Evolutionary conservation across 1,140 invertebrate species (phyloP).

Genomic region (Drosophila subobscura): DNA sequence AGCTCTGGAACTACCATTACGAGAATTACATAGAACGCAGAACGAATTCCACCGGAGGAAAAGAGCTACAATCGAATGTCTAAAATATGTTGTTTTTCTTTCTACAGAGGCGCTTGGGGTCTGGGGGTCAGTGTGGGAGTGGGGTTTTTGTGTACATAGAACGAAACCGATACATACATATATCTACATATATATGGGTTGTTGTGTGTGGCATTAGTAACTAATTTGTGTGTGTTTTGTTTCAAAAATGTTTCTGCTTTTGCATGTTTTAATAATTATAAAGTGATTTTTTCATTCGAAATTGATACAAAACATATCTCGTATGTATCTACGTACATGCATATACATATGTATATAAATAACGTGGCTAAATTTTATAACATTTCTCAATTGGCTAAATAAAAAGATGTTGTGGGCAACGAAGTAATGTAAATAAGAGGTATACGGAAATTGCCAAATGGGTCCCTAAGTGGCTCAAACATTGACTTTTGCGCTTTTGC

Average conservation of each 20-base stretch:
- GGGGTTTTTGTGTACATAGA: conserved; percentile 49
- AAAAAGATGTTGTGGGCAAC: conserved; percentile 58
- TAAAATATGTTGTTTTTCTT: conserved; percentile 27
- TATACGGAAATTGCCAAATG: conserved; percentile 71
- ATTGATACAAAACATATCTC: conserved; percentile 70
- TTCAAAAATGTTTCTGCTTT: conserved; percentile 27
- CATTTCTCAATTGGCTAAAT: conserved; percentile 78
- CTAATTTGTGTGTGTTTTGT: conserved; percentile 68
- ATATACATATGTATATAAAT: conserved; percentile 68
- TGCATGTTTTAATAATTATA: conserved; percentile 30
- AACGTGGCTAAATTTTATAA: conserved; percentile 73
- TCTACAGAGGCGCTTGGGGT: conserved; percentile 15
- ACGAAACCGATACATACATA: conserved; percentile 69
- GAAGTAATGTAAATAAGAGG: conserved; percentile 59
- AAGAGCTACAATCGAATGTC: conserved; percentile 67
- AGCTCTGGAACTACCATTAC: conserved; percentile 52
- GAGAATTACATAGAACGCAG: conserved; percentile 55
- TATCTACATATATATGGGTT: conserved; percentile 33
- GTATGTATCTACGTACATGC: conserved; percentile 1
- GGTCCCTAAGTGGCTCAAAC: conserved; percentile 36
- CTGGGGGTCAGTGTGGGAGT: conserved; percentile 21
- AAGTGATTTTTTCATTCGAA: conserved; percentile 38
- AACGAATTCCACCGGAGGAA: conserved; percentile 52
- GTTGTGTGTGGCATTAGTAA: conserved; percentile 58
- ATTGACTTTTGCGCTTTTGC: neutral